Base-by-base conservation (phyloP, 2,888 invertebrate genomes). In the Horisme vitalbata region DNA sequence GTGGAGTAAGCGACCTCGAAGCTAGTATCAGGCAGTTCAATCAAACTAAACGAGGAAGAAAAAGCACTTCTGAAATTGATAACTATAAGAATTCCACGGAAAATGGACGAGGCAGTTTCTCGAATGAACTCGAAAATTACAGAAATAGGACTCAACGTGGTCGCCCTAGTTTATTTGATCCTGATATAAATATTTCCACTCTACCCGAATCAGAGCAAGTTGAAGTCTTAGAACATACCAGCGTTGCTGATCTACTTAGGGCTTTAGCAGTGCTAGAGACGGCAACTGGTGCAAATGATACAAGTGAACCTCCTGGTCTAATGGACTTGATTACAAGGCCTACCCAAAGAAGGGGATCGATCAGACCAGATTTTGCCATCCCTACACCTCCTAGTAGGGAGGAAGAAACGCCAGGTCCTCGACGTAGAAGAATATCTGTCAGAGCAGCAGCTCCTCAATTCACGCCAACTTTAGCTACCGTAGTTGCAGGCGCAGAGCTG, bases 161-260 rank as follows among this genome's bases (percentile, higher is more conserved):
- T 26, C 79, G 88, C 18, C 78, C 75, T 7, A 91, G 87, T 57
- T 65, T 88, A 30, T 92, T 89, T 45, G 87, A 88, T 45, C 83
- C 88, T 9, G 81, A 87, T 53, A 66, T 89, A 2, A 85, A 88
- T 45, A 75, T 87, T 51, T 63, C 77, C 30, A 75, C 63, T 55
- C 66, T 88, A 20, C 79, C 85, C 13, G 80, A 89, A 64, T 65
- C 77, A 0, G 84, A 90, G 53, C 91, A 92, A 61, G 90, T 92
- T 4, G 91, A 91, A 63, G 91, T 95, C 7, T 82, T 96, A 41
- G 96, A 96, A 75, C 93, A 95, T 63, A 96, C 96, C 0, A 95
- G 95, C 12, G 91, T 96, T 8, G 96, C 95, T 0, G 96, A 96
- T 79, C 91, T 96, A 39, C 90, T 96, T 14, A 90, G 95, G 43